Evolutionary conservation across 2,113 vertebrate species (phyloP), one percentile per base, ranked within the genome.

Genomic region (Aptenodytes patagonicus): DNA sequence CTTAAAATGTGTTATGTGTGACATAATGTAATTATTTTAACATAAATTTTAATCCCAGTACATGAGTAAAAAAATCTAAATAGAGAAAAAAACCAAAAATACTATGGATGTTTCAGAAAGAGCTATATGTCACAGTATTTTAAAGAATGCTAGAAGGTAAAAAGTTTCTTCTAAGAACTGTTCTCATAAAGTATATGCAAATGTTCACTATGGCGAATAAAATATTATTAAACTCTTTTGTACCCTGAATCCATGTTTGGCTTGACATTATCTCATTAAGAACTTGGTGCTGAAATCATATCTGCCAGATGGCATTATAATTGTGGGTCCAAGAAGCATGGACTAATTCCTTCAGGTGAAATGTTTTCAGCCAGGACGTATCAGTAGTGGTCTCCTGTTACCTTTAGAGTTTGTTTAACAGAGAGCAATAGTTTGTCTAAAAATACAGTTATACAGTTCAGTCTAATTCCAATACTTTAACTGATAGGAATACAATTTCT

Each of bases 301-400:
- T 96, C 82, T 95, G 69, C 76, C 96, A 96, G 90, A 95, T 95
- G 94, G 90, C 22, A 58, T 92, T 91, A 70, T 88, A 90, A 90
- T 84, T 95, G 76, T 87, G 31, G 15, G 60, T 85, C 62, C 61
- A 91, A 80, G 69, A 40, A 96, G 28, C 68, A 85, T 55, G 69
- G 66, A 36, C 40, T 95, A 80, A 91, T 92, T 95, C 72, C 79
- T 96, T 89, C 32, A 87, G 72, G 90, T 96, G 85, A 93, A 96
- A 94, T 68, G 15, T 72, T 94, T 94, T 78, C 78, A 87, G 61
- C 18, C 87, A 95, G 80, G 79, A 80, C 20, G 28, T 73, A 57
- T 42, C 46, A 77, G 36, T 70, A 93, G 31, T 36, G 9, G 14
- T 91, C 18, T 89, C 42, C 40, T 80, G 64, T 38, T 87, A 80